Percentiles rank a stretch among this genome's conserved stretches.
phyloP scores from a whole-genome alignment of 2,797 vertebrate species.

The Manis crassicaudata region DNA sequence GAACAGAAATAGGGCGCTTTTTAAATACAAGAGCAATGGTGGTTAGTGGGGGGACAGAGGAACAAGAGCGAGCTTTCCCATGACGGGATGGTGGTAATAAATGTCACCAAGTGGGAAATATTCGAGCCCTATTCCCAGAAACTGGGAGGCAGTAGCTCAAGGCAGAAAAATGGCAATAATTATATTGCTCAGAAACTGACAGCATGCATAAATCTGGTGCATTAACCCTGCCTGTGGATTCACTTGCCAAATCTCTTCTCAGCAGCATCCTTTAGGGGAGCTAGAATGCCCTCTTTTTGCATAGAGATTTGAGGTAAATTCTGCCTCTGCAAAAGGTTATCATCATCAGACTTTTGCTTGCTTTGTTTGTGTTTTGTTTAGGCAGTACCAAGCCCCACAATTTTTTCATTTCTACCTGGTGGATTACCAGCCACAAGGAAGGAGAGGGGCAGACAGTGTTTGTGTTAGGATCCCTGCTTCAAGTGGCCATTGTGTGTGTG shows the following conservation, averaged over 20 bases:
- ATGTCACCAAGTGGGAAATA: slow-evolving; percentile 75
- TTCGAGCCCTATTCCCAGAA: slow-evolving; percentile 80
- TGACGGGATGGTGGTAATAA: slow-evolving; percentile 44
- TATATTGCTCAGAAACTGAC: slow-evolving; percentile 78
- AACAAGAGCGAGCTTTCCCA: slow-evolving; percentile 59
- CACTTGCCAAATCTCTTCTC: slow-evolving; percentile 78
- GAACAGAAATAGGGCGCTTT: neutral
- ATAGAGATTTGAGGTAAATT: slow-evolving; percentile 62
- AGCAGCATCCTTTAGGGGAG: slow-evolving; percentile 54
- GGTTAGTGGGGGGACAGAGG: neutral
- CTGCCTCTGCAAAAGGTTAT: slow-evolving; percentile 61
- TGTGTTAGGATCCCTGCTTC: slow-evolving; percentile 57
- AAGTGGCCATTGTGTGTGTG: neutral
- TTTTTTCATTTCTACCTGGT: slow-evolving; percentile 64
- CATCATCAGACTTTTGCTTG: slow-evolving; percentile 31
- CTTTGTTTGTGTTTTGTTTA: slow-evolving; percentile 53
- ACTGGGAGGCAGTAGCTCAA: slow-evolving; percentile 76
- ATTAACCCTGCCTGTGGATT: slow-evolving; percentile 73
- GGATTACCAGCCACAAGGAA: slow-evolving; percentile 49
- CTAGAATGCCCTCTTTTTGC: slow-evolving; percentile 53
- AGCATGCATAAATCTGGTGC: slow-evolving; percentile 76
- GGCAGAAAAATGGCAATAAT: slow-evolving; percentile 83
- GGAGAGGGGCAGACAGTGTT: slow-evolving; percentile 16
- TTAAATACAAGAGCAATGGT: neutral
- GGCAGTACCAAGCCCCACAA: slow-evolving; percentile 48